Evolutionary conservation across 2,888 invertebrate genomes (phyloP).

Genomic region (Tuta absoluta): DNA sequence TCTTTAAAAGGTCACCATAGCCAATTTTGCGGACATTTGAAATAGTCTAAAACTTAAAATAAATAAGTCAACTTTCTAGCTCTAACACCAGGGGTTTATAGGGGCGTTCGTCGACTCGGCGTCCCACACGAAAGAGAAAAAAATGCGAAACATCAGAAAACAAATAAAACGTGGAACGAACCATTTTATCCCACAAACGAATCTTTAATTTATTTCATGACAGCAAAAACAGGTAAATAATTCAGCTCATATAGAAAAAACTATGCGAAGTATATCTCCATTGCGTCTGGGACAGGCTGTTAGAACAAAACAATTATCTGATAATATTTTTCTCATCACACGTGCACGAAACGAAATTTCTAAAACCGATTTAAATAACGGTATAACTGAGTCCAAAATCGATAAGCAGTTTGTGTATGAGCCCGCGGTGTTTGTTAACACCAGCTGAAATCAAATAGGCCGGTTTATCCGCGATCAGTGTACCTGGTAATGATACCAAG

Average conservation of each 20-base stretch:
- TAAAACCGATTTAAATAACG: constrained; percentile 5
- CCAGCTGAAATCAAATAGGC: constrained; percentile 35
- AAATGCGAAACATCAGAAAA: too few species aligned
- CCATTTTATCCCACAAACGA: too few species aligned
- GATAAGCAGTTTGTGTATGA: constrained; percentile 42
- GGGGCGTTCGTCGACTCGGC: too few species aligned
- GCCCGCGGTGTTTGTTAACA: constrained; percentile 43
- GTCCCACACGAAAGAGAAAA: too few species aligned
- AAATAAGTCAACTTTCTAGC: too few species aligned
- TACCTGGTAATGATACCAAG: constrained; percentile 18
- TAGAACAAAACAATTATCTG: constrained; percentile 1
- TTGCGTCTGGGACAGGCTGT: not conserved
- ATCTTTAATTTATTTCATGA: too few species aligned
- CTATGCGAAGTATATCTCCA: too few species aligned
- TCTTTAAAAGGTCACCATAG: not conserved
- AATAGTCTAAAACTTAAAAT: too few species aligned
- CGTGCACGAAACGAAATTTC: not conserved
- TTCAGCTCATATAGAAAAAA: too few species aligned
- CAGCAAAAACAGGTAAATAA: too few species aligned
- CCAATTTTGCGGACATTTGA: not conserved
- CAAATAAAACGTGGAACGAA: too few species aligned
- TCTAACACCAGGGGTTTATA: too few species aligned
- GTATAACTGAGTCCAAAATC: constrained; percentile 28
- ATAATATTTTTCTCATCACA: constrained; percentile 8
- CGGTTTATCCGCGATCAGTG: constrained; percentile 28